A percentile compares a stretch with the other conserved stretches of the same genome.
phyloP scores from a whole-genome alignment of 1,140 invertebrate genomes.

The silkworm (Bombyx mori) region DNA sequence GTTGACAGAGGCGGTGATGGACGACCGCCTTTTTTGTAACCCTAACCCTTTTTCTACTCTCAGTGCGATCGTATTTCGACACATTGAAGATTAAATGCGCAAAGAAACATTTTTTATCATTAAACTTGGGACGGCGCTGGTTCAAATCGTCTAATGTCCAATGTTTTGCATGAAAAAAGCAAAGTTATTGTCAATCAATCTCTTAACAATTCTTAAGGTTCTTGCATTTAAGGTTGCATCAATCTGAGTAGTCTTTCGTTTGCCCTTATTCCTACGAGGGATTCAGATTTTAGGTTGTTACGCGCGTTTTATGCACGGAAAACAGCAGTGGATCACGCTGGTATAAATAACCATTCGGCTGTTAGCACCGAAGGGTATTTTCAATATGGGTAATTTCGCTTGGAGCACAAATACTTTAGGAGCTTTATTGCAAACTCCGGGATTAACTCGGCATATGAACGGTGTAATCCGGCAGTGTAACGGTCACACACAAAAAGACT shows the following conservation, averaged over 20 bases:
- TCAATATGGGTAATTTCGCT: constrained; percentile 69
- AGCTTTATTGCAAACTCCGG: constrained; percentile 66
- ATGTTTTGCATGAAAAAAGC: constrained; percentile 34
- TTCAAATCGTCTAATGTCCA: constrained; percentile 27
- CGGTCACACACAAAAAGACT: constrained; percentile 58
- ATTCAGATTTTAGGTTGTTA: too few relatives aligned
- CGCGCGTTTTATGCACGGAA: neutral
- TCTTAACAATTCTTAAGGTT: constrained; percentile 7
- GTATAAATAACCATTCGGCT: constrained; percentile 61
- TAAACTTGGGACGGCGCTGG: constrained; percentile 8
- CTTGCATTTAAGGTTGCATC: constrained; percentile 8
- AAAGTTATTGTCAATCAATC: constrained; percentile 21
- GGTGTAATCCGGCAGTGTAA: constrained; percentile 56
- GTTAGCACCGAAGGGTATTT: constrained; percentile 66
- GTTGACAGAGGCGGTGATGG: constrained; percentile 61
- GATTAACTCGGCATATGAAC: constrained; percentile 65
- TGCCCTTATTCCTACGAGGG: constrained; percentile 4
- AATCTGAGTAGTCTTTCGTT: constrained; percentile 16
- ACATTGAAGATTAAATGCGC: constrained; percentile 7
- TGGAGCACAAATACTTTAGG: constrained; percentile 65
- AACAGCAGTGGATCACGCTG: constrained; percentile 33
- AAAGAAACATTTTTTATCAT: constrained; percentile 3
- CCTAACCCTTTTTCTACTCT: constrained; percentile 43
- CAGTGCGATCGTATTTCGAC: constrained; percentile 15
- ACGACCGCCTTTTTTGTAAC: constrained; percentile 48